phyloP scores from a whole-genome alignment of 2,113 vertebrate species.

The Sprattus sprattus region DNA sequence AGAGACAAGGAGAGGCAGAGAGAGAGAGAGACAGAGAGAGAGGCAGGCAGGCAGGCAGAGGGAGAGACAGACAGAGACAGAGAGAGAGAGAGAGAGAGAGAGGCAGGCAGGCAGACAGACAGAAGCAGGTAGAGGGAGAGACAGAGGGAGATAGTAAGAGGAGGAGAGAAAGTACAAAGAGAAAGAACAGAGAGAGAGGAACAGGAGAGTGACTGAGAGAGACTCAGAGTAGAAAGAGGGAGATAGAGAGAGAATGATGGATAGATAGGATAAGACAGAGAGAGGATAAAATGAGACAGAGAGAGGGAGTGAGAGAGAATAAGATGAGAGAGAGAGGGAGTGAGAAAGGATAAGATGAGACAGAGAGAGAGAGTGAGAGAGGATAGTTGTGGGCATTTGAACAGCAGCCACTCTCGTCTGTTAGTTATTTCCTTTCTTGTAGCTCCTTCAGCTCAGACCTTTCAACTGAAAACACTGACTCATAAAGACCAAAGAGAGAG shows the following conservation, averaged over 20 bases:
- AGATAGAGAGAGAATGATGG: background rate
- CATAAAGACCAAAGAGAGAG: background rate
- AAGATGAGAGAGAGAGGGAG: slow-evolving; percentile 18
- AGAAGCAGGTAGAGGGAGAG: too few relatives aligned
- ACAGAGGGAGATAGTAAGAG: background rate
- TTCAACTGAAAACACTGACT: slow-evolving; percentile 18
- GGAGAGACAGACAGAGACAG: too few relatives aligned
- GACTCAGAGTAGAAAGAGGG: slow-evolving; percentile 22
- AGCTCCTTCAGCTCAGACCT: slow-evolving; percentile 34
- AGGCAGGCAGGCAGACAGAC: too few relatives aligned
- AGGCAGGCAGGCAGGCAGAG: too few relatives aligned
- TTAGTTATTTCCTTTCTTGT: slow-evolving; percentile 37
- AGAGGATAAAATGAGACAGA: background rate
- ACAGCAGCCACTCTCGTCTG: slow-evolving; percentile 36
- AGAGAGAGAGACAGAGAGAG: too few relatives aligned
- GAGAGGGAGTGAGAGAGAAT: slow-evolving; percentile 15
- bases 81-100: too few relatives aligned
- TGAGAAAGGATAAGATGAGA: background rate
- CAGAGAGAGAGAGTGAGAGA: slow-evolving; percentile 6
- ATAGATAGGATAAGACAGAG: slow-evolving; percentile 3
- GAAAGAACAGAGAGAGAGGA: slow-evolving; percentile 32
- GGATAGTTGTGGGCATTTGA: slow-evolving; percentile 16
- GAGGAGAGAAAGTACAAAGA: slow-evolving; percentile 37
- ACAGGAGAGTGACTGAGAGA: background rate
- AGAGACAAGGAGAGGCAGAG: too few relatives aligned